Conservation (phyloP, 2,113 vertebrate species). For the Nibea albiflora region DNA sequence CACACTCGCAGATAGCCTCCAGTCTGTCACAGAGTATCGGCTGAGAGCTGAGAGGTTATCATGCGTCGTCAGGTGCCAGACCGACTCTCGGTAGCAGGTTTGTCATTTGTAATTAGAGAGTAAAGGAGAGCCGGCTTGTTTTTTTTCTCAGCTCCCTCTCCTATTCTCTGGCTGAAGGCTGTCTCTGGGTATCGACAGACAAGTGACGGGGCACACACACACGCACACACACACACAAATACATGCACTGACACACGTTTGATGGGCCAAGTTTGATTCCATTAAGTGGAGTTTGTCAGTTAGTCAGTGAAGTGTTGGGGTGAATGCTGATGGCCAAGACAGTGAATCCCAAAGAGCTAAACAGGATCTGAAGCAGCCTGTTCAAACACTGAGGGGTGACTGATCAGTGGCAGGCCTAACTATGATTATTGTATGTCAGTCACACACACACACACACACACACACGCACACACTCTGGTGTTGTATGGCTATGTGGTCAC, state of each 20-base stretch:
- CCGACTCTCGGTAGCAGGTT: constrained; percentile 73
- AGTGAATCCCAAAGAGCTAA: constrained; percentile 55
- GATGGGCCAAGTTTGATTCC: constrained; percentile 78
- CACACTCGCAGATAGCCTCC: constrained; percentile 29
- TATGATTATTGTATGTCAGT: constrained; percentile 71
- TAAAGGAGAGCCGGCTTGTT: constrained; percentile 62
- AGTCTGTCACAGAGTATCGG: constrained; percentile 65
- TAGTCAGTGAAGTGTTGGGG: constrained; percentile 58
- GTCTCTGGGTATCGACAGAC: constrained; percentile 77
- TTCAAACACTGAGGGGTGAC: constrained; percentile 67
- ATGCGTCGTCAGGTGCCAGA: constrained; percentile 73
- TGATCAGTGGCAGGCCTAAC: constrained; percentile 65
- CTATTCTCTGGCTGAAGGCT: constrained; percentile 69
- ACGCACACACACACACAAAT: constrained; percentile 36
- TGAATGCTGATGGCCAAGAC: constrained; percentile 70
- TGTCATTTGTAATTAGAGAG: constrained; percentile 82
- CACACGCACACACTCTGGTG: constrained; percentile 56
- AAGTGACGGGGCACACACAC: constrained; percentile 45
- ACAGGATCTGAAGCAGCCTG: constrained; percentile 64
- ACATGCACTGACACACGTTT: constrained; percentile 68
- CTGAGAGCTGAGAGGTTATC: constrained; percentile 75
- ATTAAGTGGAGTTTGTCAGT: constrained; percentile 82
- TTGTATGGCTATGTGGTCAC: constrained; percentile 74
- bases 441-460: constrained; percentile 43
- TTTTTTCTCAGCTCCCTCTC: constrained; percentile 35